These are phyloP conservation scores for Bos indicus DNA, from an alignment of 2,113 vertebrate species.

Conservation along the genomic window DNA sequence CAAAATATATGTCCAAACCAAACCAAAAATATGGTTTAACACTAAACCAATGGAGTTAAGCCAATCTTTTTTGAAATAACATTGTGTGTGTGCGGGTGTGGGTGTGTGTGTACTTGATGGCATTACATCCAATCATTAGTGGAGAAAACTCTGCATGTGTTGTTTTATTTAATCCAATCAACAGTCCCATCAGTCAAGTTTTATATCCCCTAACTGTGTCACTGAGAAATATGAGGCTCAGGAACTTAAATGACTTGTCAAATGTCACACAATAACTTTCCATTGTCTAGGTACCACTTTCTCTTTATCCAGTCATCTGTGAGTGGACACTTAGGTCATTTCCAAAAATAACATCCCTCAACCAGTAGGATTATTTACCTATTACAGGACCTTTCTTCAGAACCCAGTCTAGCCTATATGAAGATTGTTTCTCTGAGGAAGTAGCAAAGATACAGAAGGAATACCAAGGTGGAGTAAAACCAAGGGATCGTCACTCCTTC, in stretches of 20 bases:
- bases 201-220: not conserved
- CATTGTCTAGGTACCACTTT: not conserved
- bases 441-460: not conserved
- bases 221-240: not conserved
- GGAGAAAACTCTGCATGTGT: not conserved
- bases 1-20: not conserved
- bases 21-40: not conserved
- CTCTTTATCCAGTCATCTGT: not conserved
- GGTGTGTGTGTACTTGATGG: accelerated
- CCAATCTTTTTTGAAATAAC: not conserved
- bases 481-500: not conserved
- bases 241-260: not conserved
- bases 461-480: not conserved
- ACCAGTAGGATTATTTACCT: not conserved
- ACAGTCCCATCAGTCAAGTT: not conserved
- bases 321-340: not conserved
- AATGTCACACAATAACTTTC: not conserved
- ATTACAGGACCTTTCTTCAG: not conserved
- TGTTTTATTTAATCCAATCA: not conserved
- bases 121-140: not conserved
- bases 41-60: not conserved
- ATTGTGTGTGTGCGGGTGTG: not conserved
- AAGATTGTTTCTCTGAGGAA: not conserved
- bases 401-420: not conserved
- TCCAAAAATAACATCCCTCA: not conserved